Base-by-base conservation (phyloP, 1,140 invertebrate genomes). In the Capitella teleta region DNA sequence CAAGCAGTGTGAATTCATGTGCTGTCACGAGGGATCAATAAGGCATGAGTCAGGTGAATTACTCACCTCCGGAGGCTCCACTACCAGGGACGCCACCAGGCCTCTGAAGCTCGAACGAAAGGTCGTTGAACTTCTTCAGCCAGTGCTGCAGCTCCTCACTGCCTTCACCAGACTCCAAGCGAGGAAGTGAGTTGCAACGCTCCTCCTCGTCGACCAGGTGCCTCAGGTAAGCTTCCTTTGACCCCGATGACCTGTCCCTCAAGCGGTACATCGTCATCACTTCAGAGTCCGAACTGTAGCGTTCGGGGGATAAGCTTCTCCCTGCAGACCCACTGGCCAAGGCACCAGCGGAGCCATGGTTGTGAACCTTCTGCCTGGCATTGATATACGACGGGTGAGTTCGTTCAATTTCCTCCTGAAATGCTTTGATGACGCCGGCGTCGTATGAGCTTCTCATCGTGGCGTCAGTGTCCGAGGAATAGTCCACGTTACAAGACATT, bases 201-300 rank as follows among this genome's bases (percentile, higher is more conserved):
- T 64, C 61, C 43, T 65, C 68, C n/a, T 26, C n/a, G 26, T 36
- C 49, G 14, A 52, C 18, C 23, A 43, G 26, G 5, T 28, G 58
- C 43, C 40, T 58, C 53, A 40, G 36, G 44, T 34, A 42, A n/a
- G 47, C 6, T 24, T 44, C 56, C 62, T 70, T 40, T 42, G 53
- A 32, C 25, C 16, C 28, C 18, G 62, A 57, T 28, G 56, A 51
- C 43, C 21, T 58, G 68, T 84, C 1, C 87, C 85, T 75, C 59
- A 19, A 57, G 58, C 21, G 60, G 60, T 36, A 58, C 57, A 24
- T 59, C 59, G 52, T 66, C 63, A 65, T 47, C 25, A 69, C 47
- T 54, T 97, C 92, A 0, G 91, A 94, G 63, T 96, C 92, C 14
- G 90, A 94, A 28, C 67, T 72, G 53, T 72, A 72, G 51, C 64